Conservation (phyloP, 2,113 vertebrate genomes). For the Ornithorhynchus anatinus region DNA sequence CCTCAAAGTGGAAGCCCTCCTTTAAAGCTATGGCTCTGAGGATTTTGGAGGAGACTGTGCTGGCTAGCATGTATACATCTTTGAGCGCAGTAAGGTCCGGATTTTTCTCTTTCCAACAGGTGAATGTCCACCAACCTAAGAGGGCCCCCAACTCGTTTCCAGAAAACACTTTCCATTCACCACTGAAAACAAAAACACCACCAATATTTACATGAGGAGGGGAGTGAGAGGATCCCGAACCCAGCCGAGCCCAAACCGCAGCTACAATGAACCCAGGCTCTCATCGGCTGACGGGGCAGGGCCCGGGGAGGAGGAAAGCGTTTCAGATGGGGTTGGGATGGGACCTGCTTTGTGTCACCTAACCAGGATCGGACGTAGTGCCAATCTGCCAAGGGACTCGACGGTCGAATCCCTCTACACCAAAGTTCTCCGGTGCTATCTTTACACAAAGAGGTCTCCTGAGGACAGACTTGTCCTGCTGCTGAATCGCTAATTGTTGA, state of each 20-base stretch:
- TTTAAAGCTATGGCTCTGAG: slow-evolving; percentile 91
- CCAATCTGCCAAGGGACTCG: too few species aligned
- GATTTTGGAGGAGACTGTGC: slow-evolving; percentile 98
- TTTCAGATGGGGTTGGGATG: too few species aligned
- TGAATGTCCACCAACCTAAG: slow-evolving; percentile 95
- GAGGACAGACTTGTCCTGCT: too few species aligned
- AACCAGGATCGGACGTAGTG: too few species aligned
- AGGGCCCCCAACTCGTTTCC: slow-evolving; percentile 94
- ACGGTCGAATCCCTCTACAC: too few species aligned
- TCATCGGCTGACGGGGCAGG: neutral
- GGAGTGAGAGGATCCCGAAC: too few species aligned
- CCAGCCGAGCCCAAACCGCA: too few species aligned
- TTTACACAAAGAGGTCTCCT: too few species aligned
- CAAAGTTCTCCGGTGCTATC: too few species aligned
- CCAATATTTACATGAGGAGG: too few species aligned
- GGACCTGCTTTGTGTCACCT: too few species aligned
- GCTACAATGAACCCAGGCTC: neutral
- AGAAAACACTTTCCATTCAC: slow-evolving; percentile 91
- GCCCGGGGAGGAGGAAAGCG: neutral
- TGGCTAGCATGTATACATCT: slow-evolving; percentile 91
- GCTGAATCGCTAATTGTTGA: too few species aligned
- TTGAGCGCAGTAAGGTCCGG: slow-evolving; percentile 72
- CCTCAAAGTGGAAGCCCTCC: slow-evolving; percentile 98
- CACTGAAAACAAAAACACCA: slow-evolving; percentile 64
- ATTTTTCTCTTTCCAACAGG: slow-evolving; percentile 87